Percentiles rank a stretch among this genome's conserved stretches.
phyloP scores from a whole-genome alignment of 2,113 vertebrate genomes.

The Xenopus tropicalis region UCB_Xtro_10.0 CM004451.2:65990001-65990500 shows the following conservation, averaged over 20 bases:
- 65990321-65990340: constrained; percentile 61
- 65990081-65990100: no score
- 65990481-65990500: no score
- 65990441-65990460: constrained; percentile 94
- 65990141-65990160: no score
- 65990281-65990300: constrained; percentile 44
- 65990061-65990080: no score
- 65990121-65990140: no score
- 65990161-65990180: no score
- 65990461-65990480: constrained; percentile 65
- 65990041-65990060: no score
- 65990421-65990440: constrained; percentile 99
- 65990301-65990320: constrained; percentile 55
- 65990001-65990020: no score
- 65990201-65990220: neutral
- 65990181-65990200: no score
- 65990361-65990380: constrained; percentile 72
- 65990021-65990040: no score
- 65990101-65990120: no score
- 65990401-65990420: constrained; percentile 99
- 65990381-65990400: constrained; percentile 97
- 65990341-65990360: constrained; percentile 51
- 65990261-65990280: neutral
- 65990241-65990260: neutral
- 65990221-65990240: neutral